Base-by-base conservation (phyloP, 2,888 invertebrate genomes). In the Leptinotarsa rubiginosa region DNA sequence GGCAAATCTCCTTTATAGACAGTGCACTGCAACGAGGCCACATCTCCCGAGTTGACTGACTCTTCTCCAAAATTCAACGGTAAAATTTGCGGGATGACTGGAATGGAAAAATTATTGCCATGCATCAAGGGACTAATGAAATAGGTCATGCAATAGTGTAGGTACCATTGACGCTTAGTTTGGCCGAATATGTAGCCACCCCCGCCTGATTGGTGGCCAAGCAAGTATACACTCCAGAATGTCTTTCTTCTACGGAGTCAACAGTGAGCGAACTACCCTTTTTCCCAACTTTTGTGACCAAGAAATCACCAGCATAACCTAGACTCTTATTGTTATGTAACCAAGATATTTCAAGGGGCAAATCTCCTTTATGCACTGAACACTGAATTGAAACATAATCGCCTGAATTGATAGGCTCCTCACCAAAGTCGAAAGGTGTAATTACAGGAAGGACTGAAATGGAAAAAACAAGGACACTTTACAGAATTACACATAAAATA, bases 1-100 rank as follows among this genome's bases (percentile, higher is more conserved):
- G 93, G 93, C 66, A 92, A 86, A 86, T 94, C 94, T 68, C 94
- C 94, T 87, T 94, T 94, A 74, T 90, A 90, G 73, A 93, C 91
- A 76, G 93, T 90, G 85, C 94, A 94, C 71, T 91, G 92, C 22
- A 92, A 89, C 76, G 93, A 91, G 65, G 92, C 92, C 83, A 93
- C 89, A 87, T 95, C 94, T 81, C 93, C 93, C 78, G 92, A 92
- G 87, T 93, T 94, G 54, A 90, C 87, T 47, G 89, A 87, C 56
- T 89, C 89, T 71, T 91, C 90, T 73, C 90, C 90, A 82, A 92
- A 90, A 72, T 88, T 87, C 80, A 91, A 91, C 69, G 90, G 91
- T 75, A 89, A 86, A 79, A 91, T 90, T 86, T 90, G 89, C 73
- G 90, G 86, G 25, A 83, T 75, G 73, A 75, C 78, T 77, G 50